Conservation (phyloP, 2,797 vertebrate genomes). For the Mus minutoides region DNA sequence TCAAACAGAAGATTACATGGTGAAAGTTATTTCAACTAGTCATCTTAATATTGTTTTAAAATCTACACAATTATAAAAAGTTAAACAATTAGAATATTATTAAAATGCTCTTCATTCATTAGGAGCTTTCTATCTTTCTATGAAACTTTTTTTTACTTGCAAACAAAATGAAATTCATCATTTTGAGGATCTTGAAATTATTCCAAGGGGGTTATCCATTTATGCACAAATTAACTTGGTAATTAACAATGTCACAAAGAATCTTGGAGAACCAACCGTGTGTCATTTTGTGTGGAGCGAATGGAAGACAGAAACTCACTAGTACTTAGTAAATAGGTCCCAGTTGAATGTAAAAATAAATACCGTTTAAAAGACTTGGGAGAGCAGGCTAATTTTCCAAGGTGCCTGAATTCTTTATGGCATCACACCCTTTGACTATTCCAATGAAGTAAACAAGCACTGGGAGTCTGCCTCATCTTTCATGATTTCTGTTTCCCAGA, state of each 20-base stretch:
- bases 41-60: slow-evolving; percentile 42
- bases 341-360: slow-evolving; percentile 5
- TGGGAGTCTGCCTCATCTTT: slow-evolving; percentile 61
- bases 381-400: slow-evolving; percentile 15
- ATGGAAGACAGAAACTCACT: neutral
- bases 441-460: slow-evolving; percentile 12
- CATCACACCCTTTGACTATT: neutral
- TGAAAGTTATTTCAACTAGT: neutral
- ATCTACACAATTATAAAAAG: neutral
- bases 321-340: neutral
- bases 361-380: slow-evolving; percentile 6
- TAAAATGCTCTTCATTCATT: slow-evolving; percentile 34
- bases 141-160: neutral
- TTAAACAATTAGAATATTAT: slow-evolving; percentile 57
- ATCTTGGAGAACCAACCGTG: neutral
- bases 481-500: slow-evolving; percentile 59
- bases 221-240: slow-evolving; percentile 44
- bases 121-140: neutral
- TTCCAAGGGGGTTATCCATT: neutral
- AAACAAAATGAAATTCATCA: slow-evolving; percentile 60
- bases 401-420: slow-evolving; percentile 36
- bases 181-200: slow-evolving; percentile 22
- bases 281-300: neutral
- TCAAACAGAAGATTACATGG: slow-evolving; percentile 16
- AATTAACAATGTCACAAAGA: slow-evolving; percentile 59